A percentile compares a stretch with the other conserved stretches of the same genome.
phyloP scores from a whole-genome alignment of 2,113 vertebrate genomes.

The Arothron firmamentum region DNA sequence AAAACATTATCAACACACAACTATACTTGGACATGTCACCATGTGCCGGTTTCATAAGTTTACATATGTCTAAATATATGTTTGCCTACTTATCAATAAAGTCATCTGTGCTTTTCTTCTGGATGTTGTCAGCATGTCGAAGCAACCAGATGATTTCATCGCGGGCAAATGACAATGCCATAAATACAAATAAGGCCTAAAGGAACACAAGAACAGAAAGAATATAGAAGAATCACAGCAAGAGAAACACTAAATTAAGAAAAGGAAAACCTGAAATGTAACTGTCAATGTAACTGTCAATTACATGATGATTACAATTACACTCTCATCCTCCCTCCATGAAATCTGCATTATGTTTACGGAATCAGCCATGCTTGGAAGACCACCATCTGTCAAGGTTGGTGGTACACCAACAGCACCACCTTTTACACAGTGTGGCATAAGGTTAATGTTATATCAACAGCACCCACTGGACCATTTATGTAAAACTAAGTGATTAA shows the following conservation, averaged over 20 bases:
- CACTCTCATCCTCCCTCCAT: conserved; percentile 2
- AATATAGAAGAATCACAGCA: neutral
- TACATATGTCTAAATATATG: neutral
- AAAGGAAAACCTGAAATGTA: neutral
- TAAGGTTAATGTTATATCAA: neutral
- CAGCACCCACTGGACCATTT: too few species aligned
- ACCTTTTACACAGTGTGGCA: neutral
- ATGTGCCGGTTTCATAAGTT: neutral
- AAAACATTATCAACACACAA: neutral
- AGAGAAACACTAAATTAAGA: neutral
- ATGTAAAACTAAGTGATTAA: too few species aligned
- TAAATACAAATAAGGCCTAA: conserved; percentile 97
- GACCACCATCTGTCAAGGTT: neutral
- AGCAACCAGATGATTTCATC: conserved; percentile 99
- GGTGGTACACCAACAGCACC: too few species aligned
- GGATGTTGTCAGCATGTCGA: conserved; percentile 97
- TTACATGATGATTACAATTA: too few species aligned
- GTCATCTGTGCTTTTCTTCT: conserved; percentile 98
- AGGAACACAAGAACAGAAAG: neutral
- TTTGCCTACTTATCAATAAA: conserved; percentile 90
- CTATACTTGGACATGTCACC: neutral
- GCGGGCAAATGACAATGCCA: conserved; percentile 96
- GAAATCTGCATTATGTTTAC: conserved; percentile 9
- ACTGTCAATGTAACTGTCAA: conserved; percentile 1
- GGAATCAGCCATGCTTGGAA: neutral